Evolutionary conservation across 1,140 invertebrate genomes (phyloP), one percentile per base, ranked within the genome.

Genomic region (Papilio xuthus): DNA sequence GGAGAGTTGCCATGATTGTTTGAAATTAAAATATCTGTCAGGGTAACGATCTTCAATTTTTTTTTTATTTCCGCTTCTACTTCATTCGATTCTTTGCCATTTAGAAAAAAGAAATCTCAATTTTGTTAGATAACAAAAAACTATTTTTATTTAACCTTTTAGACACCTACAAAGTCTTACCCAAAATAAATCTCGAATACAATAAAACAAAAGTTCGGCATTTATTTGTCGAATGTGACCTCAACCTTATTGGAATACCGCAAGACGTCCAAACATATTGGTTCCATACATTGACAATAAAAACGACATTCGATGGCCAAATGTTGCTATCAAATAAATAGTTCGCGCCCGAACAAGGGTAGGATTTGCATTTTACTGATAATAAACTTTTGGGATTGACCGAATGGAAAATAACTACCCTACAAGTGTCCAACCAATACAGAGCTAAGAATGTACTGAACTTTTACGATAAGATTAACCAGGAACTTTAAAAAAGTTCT

Each of bases 211-310:
- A 73, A 73, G 42, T 26, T 26, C 26, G 71, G 71, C 26, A 73
- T 73, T 73, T 73, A 13, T 20, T 20, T 20, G 9, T 73, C n/a
- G 41, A 50, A 26, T 44, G 20, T 42, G 42, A 73, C 37, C 41
- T 20, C 20, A 47, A 42, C 3, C 4, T 73, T 50, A 73, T 73
- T 73, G 71, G 71, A 73, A 73, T 73, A 47, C 71, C 71, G 37
- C 70, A 42, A 73, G n/a, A 23, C 71, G 71, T 44, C 71, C 71
- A 73, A 73, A 73, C 71, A 47, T 73, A 73, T 73, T 73, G 41
- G 71, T 73, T 44, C n/a, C 71, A 47, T 28, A 26, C 41, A 50
- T 73, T 2, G 41, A 73, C 71, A 37, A 67, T 70, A 70, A 70
- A 73, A 73, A 73, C 71, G 42, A 73, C 71, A 73, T 73, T 73